A percentile compares a stretch with the other conserved stretches of the same genome.
Conservation (phyloP, 2,113 vertebrate genomes). For the Thalassarche chlororhynchos region DNA sequence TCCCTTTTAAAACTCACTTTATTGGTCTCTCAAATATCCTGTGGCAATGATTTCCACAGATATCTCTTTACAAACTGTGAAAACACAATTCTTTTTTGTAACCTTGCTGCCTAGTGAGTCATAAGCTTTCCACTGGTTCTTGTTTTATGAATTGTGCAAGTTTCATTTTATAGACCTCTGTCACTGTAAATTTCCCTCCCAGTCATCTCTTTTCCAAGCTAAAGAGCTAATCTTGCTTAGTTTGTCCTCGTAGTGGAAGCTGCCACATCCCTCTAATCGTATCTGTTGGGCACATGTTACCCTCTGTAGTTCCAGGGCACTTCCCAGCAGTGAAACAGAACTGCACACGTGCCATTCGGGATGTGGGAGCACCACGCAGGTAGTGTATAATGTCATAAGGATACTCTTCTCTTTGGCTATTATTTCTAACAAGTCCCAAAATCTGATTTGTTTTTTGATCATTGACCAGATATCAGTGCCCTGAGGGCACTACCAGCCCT, state of each 20-base stretch:
- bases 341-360: neutral
- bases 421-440: neutral
- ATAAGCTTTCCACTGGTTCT: neutral
- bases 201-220: neutral
- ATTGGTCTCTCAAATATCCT: neutral
- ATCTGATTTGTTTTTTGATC: neutral
- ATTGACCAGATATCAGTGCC: neutral
- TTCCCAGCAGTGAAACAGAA: neutral
- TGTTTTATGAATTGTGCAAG: neutral
- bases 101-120: neutral
- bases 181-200: neutral
- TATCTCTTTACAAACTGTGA: neutral
- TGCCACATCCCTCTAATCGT: neutral
- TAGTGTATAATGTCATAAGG: fast-evolving
- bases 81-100: neutral
- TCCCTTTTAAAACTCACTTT: neutral
- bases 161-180: neutral
- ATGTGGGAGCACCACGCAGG: neutral
- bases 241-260: neutral
- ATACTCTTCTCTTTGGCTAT: neutral
- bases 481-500: neutral
- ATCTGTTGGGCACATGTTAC: neutral
- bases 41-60: neutral
- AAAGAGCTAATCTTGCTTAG: neutral
- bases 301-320: neutral